Percentiles rank a stretch among this genome's conserved stretches.
These are phyloP conservation scores for Neoaliturus tenellus DNA, from an alignment of 2,888 invertebrate genomes.

Conservation along the genomic window DNA sequence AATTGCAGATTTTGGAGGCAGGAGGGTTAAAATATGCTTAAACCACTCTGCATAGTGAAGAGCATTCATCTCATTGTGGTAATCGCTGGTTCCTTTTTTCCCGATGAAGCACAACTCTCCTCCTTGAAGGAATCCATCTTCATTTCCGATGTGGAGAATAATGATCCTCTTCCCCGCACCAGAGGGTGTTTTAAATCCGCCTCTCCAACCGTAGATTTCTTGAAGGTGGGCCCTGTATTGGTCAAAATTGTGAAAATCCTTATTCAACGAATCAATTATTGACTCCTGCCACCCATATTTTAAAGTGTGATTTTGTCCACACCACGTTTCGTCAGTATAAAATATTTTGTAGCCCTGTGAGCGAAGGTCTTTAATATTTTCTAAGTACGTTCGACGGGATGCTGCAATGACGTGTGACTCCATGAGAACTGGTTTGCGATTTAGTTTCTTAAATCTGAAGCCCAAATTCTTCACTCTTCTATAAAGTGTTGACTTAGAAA, in stretches of 20 bases:
- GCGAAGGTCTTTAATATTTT: no score
- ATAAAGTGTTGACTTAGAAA: no score
- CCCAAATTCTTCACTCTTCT: no score
- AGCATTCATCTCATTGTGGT: slow-evolving; percentile 1
- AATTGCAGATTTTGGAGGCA: not conserved
- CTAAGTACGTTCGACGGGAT: no score
- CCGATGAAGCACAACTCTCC: not conserved
- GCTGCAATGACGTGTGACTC: no score
- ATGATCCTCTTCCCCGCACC: not conserved
- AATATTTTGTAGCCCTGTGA: no score
- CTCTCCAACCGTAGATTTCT: slow-evolving; percentile 21
- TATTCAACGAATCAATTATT: not conserved
- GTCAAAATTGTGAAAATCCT: not conserved
- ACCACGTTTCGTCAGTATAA: no score
- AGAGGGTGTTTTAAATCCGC: slow-evolving; percentile 1
- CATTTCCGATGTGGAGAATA: not conserved
- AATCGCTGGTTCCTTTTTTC: not conserved
- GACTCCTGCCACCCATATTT: not conserved
- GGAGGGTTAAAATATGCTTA: not conserved
- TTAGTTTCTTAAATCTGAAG: no score
- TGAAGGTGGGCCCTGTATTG: not conserved
- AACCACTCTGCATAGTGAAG: slow-evolving; percentile 3
- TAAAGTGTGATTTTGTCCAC: no score
- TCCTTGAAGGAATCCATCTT: slow-evolving; percentile 7
- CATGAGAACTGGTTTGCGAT: no score